These are phyloP conservation scores for Chauna torquata DNA, from an alignment of 2,113 vertebrate species.

Conservation along the genomic window DNA sequence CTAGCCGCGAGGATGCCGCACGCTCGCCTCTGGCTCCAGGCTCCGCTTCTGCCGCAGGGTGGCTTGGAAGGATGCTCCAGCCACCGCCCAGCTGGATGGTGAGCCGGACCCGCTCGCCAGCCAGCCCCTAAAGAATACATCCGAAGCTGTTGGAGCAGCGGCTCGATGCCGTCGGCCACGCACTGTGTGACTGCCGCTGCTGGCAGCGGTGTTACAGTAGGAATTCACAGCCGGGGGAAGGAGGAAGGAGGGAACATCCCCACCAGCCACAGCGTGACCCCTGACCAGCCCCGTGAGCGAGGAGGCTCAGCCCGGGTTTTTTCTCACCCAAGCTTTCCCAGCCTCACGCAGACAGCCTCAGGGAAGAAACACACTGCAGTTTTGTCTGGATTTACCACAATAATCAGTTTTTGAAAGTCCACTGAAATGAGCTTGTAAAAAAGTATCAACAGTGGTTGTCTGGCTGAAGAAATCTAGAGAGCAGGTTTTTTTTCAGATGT, in stretches of 20 bases:
- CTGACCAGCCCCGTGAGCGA: background rate
- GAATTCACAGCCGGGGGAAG: accelerated
- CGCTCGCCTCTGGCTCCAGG: background rate
- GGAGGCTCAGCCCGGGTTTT: background rate
- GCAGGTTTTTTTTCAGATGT: background rate
- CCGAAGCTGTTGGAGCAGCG: background rate
- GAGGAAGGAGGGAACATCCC: background rate
- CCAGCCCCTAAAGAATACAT: accelerated
- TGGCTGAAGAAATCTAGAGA: background rate
- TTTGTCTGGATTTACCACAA: background rate
- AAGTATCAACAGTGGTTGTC: background rate
- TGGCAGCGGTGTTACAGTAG: accelerated
- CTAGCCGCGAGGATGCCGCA: accelerated
- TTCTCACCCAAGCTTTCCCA: background rate
- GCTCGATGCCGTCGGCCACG: accelerated
- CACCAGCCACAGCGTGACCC: background rate
- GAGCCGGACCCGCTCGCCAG: background rate
- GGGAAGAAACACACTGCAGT: background rate
- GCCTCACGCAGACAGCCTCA: background rate
- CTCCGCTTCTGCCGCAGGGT: accelerated
- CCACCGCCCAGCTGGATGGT: accelerated
- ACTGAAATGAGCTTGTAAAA: background rate
- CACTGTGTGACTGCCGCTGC: background rate
- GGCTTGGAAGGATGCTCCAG: accelerated
- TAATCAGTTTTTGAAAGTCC: background rate